Conservation (phyloP, 64 coral and sea anemone genomes). For the Montipora foliosa region DNA sequence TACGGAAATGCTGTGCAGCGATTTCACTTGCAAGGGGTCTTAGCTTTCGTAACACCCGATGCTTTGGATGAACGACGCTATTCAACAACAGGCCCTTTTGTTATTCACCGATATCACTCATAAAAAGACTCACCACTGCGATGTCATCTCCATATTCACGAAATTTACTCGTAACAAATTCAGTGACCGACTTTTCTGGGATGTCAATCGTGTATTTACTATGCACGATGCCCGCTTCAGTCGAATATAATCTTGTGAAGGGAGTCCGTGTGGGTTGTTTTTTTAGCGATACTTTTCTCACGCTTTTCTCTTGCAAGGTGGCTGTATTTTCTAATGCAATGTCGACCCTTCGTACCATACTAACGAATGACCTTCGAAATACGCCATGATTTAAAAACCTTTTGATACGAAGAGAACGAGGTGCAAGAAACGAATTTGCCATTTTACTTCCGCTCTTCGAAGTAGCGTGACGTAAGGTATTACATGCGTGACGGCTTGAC, state of each 20-base stretch:
- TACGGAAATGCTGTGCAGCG: too few species aligned
- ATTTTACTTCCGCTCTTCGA: not conserved
- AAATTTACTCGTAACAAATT: conserved; percentile 12
- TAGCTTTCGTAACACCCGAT: too few species aligned
- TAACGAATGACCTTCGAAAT: not conserved
- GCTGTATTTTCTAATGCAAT: not conserved
- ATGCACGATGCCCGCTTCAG: conserved; percentile 13
- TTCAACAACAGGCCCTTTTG: too few species aligned
- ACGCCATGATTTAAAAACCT: not conserved
- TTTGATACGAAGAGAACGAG: not conserved
- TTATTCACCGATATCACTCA: not conserved
- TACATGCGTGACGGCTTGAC: too few species aligned
- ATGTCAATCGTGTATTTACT: conserved; percentile 13
- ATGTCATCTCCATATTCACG: conserved; percentile 8
- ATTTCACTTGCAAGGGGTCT: too few species aligned
- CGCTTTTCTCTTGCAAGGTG: not conserved
- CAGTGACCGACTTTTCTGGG: conserved; percentile 12
- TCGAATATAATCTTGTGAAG: not conserved
- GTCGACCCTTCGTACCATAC: not conserved
- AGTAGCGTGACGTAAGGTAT: too few species aligned
- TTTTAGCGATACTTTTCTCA: not conserved
- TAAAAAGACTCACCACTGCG: conserved; percentile 6
- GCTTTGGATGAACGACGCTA: too few species aligned
- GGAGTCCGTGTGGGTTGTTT: not conserved
- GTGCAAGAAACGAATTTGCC: not conserved